These are phyloP conservation scores for Chymomyza procnemis DNA, from an alignment of 2,888 invertebrate species.

Conservation along the genomic window DNA sequence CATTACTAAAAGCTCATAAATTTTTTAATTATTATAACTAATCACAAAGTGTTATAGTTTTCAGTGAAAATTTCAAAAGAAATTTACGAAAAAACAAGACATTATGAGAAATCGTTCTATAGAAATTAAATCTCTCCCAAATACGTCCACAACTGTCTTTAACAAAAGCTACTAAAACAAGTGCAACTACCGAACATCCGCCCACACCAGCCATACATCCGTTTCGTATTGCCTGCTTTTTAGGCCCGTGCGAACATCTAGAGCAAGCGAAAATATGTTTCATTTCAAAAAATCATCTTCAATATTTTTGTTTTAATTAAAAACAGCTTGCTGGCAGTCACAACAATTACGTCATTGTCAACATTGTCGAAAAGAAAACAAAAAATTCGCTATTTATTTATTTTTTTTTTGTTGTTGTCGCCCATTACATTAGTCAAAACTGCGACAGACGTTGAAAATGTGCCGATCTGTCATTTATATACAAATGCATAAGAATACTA, in stretches of 20 bases:
- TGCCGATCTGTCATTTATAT: neutral
- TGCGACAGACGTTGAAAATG: constrained; percentile 3
- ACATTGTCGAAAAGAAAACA: constrained; percentile 7
- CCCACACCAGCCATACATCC: constrained; percentile 6
- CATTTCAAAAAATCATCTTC: neutral
- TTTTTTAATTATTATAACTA: no score
- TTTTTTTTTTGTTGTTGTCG: neutral
- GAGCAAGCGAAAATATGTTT: neutral
- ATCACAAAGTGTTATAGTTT: no score
- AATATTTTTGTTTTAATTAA: neutral
- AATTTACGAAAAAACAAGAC: no score
- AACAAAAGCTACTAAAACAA: no score
- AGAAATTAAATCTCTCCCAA: no score
- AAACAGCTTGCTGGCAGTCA: neutral
- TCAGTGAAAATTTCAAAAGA: no score
- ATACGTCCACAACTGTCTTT: no score
- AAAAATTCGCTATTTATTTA: constrained; percentile 22
- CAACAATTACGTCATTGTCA: constrained; percentile 41
- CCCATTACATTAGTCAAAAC: constrained; percentile 29
- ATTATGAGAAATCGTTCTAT: no score
- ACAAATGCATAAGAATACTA: neutral
- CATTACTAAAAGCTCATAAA: no score
- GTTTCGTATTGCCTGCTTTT: neutral
- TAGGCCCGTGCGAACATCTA: constrained; percentile 3
- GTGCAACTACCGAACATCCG: no score